These are phyloP conservation scores for Notolabrus celidotus DNA, from an alignment of 2,797 vertebrate species.

Conservation along the genomic window DNA sequence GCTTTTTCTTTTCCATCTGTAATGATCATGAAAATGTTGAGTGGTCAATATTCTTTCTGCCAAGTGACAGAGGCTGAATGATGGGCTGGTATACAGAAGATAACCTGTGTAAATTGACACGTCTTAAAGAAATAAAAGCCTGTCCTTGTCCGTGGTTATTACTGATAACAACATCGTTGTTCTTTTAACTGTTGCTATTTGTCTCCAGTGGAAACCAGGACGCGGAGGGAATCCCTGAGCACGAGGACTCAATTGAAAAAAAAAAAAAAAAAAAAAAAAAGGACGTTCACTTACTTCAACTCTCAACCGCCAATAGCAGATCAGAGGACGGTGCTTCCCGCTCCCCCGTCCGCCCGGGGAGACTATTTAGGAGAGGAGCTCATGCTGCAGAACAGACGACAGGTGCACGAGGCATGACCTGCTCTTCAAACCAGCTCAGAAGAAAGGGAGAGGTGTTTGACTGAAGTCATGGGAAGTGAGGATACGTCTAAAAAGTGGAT, in stretches of 20 bases:
- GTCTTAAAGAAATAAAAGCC: constrained; percentile 1
- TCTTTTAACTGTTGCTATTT: constrained; percentile 33
- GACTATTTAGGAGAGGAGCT: constrained; percentile 78
- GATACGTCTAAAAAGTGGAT: constrained; percentile 44
- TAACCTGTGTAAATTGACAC: not conserved
- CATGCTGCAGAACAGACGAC: constrained; percentile 27
- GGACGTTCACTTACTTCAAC: not conserved
- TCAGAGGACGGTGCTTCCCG: constrained; percentile 83
- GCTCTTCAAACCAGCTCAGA: not conserved
- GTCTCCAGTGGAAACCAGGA: constrained; percentile 75
- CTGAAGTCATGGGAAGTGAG: constrained; percentile 42
- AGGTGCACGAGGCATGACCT: constrained; percentile 58
- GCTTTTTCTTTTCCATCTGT: no score
- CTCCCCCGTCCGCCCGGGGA: constrained; percentile 78
- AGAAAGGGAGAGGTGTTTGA: not conserved
- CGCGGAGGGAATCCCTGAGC: constrained; percentile 61
- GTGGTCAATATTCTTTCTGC: no score
- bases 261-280: constrained; percentile 11
- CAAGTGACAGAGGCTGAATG: not conserved
- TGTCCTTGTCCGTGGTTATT: constrained; percentile 16
- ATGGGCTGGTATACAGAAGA: not conserved
- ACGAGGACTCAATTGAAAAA: constrained; percentile 4
- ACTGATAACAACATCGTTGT: constrained; percentile 31
- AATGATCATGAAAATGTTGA: no score
- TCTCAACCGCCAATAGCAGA: constrained; percentile 73